A percentile compares a stretch with the other conserved stretches of the same genome.
These are phyloP conservation scores for Drosophila koepferae DNA, from an alignment of 2,888 invertebrate genomes.

Conservation along the genomic window DNA sequence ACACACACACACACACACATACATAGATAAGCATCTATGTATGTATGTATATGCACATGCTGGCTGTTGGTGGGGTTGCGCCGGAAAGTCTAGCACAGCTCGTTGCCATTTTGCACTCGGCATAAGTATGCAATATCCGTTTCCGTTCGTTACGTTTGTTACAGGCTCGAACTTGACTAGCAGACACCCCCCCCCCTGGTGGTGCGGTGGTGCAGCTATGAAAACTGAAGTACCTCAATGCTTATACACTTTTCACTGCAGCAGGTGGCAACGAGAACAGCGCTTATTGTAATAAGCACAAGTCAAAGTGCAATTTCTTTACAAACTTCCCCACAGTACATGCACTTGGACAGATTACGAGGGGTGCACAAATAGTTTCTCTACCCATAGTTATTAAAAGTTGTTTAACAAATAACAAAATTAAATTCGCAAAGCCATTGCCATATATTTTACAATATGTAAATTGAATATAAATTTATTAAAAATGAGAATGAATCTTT, in stretches of 20 bases:
- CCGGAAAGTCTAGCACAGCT: slow-evolving; percentile 47
- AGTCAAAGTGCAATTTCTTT: slow-evolving; percentile 76
- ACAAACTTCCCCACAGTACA: slow-evolving; percentile 46
- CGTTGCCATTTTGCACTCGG: slow-evolving; percentile 73
- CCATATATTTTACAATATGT: too few relatives aligned
- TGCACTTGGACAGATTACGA: slow-evolving; percentile 20
- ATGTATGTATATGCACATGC: not conserved
- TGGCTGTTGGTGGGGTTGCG: not conserved
- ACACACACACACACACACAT: not conserved
- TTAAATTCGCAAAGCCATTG: too few relatives aligned
- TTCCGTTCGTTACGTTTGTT: slow-evolving; percentile 80
- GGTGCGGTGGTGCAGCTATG: not conserved
- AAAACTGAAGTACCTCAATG: slow-evolving; percentile 39
- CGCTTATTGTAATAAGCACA: slow-evolving; percentile 72
- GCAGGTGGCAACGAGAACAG: slow-evolving; percentile 63
- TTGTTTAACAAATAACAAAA: too few relatives aligned
- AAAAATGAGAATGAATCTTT: too few relatives aligned
- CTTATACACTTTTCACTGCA: slow-evolving; percentile 54
- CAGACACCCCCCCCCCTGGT: not conserved
- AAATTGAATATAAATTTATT: too few relatives aligned
- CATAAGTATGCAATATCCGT: slow-evolving; percentile 83
- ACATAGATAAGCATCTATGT: not conserved
- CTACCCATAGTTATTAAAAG: too few relatives aligned
- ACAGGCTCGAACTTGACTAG: slow-evolving; percentile 61
- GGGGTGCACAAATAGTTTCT: slow-evolving; percentile 35